Conservation (phyloP, 2,888 invertebrate species). For the Dryocosmus kuriphilus region DNA sequence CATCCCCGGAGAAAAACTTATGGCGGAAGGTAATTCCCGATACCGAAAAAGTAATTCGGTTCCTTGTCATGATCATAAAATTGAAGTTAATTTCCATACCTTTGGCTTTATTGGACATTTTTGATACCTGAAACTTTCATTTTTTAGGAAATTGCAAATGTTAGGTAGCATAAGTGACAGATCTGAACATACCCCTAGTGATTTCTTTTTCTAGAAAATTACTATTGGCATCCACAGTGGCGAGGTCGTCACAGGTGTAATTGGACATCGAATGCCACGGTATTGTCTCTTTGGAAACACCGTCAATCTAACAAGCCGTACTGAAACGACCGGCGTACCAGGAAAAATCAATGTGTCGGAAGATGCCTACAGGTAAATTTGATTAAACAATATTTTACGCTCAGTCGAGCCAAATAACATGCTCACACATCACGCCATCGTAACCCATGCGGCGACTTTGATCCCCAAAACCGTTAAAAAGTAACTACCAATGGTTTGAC, state of each 20-base stretch:
- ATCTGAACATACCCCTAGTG: background rate
- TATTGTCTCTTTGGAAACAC: slow-evolving; percentile 95
- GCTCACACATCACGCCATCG: background rate
- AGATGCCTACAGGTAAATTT: slow-evolving; percentile 89
- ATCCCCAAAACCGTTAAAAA: background rate
- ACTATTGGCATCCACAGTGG: slow-evolving; percentile 97
- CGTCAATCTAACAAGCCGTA: slow-evolving; percentile 94
- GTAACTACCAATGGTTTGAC: background rate
- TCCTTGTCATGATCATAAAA: too few species aligned
- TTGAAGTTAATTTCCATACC: too few species aligned
- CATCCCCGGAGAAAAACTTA: too few species aligned
- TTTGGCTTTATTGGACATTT: too few species aligned
- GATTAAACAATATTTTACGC: background rate
- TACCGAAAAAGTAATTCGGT: too few species aligned
- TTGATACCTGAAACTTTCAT: too few species aligned
- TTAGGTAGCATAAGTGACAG: too few species aligned
- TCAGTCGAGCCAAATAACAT: background rate
- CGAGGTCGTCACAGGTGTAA: slow-evolving; percentile 96
- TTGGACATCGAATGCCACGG: slow-evolving; percentile 95
- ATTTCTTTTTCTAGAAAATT: slow-evolving; percentile 85
- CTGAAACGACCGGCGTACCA: slow-evolving; percentile 93
- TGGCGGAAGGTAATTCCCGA: too few species aligned
- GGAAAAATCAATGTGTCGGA: slow-evolving; percentile 95
- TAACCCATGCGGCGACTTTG: background rate
- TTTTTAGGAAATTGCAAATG: too few species aligned